Percentiles rank a stretch among this genome's conserved stretches.
These are phyloP conservation scores for Oscheius sp. DNA, from an alignment of 2,888 invertebrate genomes.

Conservation along the genomic window DNA sequence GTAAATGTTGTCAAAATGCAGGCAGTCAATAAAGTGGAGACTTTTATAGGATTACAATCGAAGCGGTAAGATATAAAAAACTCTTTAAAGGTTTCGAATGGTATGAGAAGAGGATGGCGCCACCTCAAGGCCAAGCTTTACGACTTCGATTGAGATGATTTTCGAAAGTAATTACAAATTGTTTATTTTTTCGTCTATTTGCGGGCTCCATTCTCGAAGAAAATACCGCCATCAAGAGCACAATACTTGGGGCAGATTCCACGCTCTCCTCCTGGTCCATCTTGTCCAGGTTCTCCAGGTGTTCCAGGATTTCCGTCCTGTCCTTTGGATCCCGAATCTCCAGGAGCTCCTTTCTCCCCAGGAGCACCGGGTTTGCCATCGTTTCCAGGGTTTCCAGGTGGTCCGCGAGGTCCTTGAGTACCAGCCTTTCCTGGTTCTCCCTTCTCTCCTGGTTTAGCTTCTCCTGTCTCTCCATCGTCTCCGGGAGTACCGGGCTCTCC, in stretches of 20 bases:
- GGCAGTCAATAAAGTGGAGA: too few relatives aligned
- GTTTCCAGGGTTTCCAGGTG: constrained; percentile 30
- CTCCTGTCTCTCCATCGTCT: constrained; percentile 24
- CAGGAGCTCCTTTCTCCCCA: constrained; percentile 52
- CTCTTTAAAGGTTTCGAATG: too few relatives aligned
- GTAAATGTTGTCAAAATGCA: too few relatives aligned
- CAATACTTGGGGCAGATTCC: constrained; percentile 68
- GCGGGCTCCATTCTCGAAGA: constrained; percentile 67
- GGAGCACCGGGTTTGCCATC: constrained; percentile 43
- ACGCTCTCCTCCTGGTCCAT: constrained; percentile 58
- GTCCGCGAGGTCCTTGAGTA: constrained; percentile 35
- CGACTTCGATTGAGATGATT: too few relatives aligned
- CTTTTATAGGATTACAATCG: too few relatives aligned
- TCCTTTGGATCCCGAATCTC: constrained; percentile 50
- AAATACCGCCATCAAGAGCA: constrained; percentile 67
- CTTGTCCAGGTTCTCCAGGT: constrained; percentile 53
- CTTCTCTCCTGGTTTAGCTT: constrained; percentile 29
- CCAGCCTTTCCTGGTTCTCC: constrained; percentile 39
- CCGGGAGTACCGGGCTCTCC: constrained; percentile 35
- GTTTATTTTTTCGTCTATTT: constrained; percentile 31
- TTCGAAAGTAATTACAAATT: background rate
- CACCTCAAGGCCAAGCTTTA: too few relatives aligned
- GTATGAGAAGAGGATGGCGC: too few relatives aligned
- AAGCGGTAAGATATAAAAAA: too few relatives aligned
- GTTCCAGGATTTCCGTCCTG: constrained; percentile 51